phyloP scores from a whole-genome alignment of 2,797 vertebrate species.

The Acipenser oxyrinchus region DNA sequence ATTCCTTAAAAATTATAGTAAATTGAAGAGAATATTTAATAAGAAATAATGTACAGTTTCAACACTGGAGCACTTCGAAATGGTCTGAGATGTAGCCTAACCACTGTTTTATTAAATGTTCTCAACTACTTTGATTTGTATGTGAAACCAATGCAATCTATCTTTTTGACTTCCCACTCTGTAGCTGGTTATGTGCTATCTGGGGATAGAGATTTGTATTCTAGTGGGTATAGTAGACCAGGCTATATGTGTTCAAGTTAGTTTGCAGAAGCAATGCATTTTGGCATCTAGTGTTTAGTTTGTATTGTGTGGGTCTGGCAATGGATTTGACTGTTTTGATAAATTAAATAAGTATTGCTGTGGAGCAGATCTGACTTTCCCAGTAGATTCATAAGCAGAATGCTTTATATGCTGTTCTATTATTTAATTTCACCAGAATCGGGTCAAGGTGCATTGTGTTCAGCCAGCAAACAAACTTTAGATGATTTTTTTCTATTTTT shows the following conservation, averaged over 20 bases:
- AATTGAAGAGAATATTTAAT: too few relatives aligned
- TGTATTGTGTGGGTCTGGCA: constrained; percentile 41
- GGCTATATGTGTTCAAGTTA: constrained; percentile 31
- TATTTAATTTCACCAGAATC: constrained; percentile 62
- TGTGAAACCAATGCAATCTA: too few relatives aligned
- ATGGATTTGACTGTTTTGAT: constrained; percentile 69
- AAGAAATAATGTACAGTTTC: too few relatives aligned
- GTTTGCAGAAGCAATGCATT: constrained; percentile 44
- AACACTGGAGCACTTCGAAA: too few relatives aligned
- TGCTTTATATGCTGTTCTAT: constrained; percentile 76
- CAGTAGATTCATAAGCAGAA: constrained; percentile 29
- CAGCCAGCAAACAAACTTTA: too few relatives aligned
- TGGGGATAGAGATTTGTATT: constrained; percentile 47
- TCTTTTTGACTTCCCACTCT: constrained; percentile 11
- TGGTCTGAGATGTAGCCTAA: too few relatives aligned
- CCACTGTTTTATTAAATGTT: too few relatives aligned
- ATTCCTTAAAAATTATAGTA: too few relatives aligned
- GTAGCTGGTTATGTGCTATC: constrained; percentile 14
- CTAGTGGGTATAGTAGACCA: constrained; percentile 35
- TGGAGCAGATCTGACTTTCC: constrained; percentile 67
- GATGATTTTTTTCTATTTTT: too few relatives aligned
- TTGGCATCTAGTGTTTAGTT: constrained; percentile 61
- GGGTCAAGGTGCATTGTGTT: constrained; percentile 48
- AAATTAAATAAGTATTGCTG: constrained; percentile 70
- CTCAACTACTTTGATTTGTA: too few relatives aligned